A percentile compares a stretch with the other conserved stretches of the same genome.
phyloP scores from a whole-genome alignment of 2,888 invertebrate species.

The Diaperis boleti region DNA sequence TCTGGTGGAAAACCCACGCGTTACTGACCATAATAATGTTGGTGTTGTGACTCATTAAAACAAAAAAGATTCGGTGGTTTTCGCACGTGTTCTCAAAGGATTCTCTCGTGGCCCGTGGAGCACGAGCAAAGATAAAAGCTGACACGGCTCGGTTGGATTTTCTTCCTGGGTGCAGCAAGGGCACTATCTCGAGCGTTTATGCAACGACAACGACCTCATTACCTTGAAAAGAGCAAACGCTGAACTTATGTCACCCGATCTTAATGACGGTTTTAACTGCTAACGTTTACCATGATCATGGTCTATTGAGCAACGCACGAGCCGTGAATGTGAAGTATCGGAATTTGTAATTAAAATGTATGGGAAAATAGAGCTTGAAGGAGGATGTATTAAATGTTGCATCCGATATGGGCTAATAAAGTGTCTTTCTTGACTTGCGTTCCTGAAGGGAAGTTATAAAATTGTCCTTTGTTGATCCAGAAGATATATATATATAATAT shows the following conservation, averaged over 20 bases:
- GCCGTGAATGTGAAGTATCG: no score
- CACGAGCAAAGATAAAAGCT: no score
- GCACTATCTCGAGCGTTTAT: slow-evolving; percentile 23
- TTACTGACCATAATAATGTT: slow-evolving; percentile 25
- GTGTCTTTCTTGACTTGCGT: no score
- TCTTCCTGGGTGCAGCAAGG: slow-evolving; percentile 29
- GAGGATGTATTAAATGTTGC: no score
- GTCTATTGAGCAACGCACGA: slow-evolving; percentile 4
- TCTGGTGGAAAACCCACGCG: slow-evolving; percentile 38
- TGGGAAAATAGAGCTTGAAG: no score
- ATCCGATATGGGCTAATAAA: no score
- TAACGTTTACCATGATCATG: slow-evolving; percentile 15
- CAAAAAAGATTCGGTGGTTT: slow-evolving; percentile 1
- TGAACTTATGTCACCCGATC: slow-evolving; percentile 28
- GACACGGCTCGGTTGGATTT: slow-evolving; percentile 22
- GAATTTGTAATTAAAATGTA: no score
- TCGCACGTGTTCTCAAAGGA: not conserved
- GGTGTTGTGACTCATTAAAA: slow-evolving; percentile 22
- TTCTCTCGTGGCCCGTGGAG: no score
- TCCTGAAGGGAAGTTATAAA: no score
- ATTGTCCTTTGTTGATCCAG: no score
- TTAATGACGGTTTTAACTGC: slow-evolving; percentile 18
- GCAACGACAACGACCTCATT: slow-evolving; percentile 38
- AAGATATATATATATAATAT: no score
- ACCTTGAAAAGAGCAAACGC: slow-evolving; percentile 28